Percentiles rank a stretch among this genome's conserved stretches.
Conservation (phyloP, 2,888 invertebrate species). For the Yponomeuta cagnagella region DNA sequence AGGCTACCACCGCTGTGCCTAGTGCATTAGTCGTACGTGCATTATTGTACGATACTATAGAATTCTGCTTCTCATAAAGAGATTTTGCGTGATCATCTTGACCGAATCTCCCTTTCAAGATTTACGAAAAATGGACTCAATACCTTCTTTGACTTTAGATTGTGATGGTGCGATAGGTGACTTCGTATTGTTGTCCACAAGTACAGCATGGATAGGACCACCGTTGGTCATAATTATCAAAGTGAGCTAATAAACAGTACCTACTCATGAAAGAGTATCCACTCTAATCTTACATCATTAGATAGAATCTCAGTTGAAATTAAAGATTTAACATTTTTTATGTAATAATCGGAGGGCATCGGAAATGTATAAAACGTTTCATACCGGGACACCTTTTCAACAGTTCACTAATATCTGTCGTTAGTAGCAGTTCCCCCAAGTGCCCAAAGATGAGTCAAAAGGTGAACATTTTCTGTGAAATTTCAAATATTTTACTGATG, state of each 20-base stretch:
- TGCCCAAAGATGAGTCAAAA: constrained; percentile 47
- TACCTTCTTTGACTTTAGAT: constrained; percentile 43
- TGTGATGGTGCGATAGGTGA: constrained; percentile 42
- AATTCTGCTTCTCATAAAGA: not conserved
- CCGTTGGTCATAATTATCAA: not conserved
- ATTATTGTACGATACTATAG: too few relatives aligned
- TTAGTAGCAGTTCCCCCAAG: constrained; percentile 55
- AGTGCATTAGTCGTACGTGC: too few relatives aligned
- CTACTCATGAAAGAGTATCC: constrained; percentile 28
- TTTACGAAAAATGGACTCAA: constrained; percentile 33
- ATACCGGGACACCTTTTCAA: constrained; percentile 46
- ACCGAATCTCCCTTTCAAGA: constrained; percentile 27
- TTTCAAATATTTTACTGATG: not conserved
- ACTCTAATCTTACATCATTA: constrained; percentile 34
- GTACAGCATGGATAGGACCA: constrained; percentile 33
- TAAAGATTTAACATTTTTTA: constrained; percentile 53
- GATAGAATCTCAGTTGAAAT: constrained; percentile 33
- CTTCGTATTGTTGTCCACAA: constrained; percentile 25
- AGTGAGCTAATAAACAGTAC: not conserved
- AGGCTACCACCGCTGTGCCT: too few relatives aligned
- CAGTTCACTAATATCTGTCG: constrained; percentile 59
- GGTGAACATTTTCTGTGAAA: constrained; percentile 31
- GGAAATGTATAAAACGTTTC: constrained; percentile 55
- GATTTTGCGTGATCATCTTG: not conserved
- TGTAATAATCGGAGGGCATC: constrained; percentile 40